Percentiles rank a stretch among this genome's conserved stretches.
These are phyloP conservation scores for Aphelenchoides avenae DNA, from an alignment of 1,140 invertebrate genomes.

Conservation along the genomic window DNA sequence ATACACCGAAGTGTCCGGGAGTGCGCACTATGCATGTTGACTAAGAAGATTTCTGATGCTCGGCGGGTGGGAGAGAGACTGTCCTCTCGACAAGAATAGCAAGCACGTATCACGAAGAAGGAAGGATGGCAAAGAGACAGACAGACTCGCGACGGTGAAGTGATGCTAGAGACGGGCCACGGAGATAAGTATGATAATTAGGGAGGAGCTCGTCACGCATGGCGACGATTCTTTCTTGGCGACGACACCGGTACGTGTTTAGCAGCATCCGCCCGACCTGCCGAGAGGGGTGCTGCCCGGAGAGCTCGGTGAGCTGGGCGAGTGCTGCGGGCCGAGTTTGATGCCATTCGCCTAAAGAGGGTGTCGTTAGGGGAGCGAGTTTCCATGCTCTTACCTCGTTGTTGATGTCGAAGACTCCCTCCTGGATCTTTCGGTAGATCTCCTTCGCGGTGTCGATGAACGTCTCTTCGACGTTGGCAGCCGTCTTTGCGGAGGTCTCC, in stretches of 20 bases:
- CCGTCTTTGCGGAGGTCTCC: slow-evolving; percentile 99
- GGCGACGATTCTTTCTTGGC: background rate
- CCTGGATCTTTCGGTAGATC: slow-evolving; percentile 99
- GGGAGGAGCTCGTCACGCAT: background rate
- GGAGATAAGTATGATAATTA: background rate
- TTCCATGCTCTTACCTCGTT: slow-evolving; percentile 78
- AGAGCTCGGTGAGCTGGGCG: slow-evolving; percentile 75
- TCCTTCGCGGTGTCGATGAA: slow-evolving; percentile 99
- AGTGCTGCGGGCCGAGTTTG: slow-evolving; percentile 97
- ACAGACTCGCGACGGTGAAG: background rate
- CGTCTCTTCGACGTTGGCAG: slow-evolving; percentile 97
- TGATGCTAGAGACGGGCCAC: background rate
- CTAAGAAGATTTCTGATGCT: background rate
- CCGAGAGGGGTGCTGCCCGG: slow-evolving; percentile 62
- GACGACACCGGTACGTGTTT: slow-evolving; percentile 7
- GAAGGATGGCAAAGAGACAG: background rate
- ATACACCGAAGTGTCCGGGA: no score
- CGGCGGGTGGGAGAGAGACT: background rate
- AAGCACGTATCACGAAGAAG: background rate
- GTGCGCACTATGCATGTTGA: background rate
- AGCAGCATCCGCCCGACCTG: slow-evolving; percentile 61
- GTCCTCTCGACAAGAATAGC: background rate
- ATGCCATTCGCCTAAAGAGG: slow-evolving; percentile 88
- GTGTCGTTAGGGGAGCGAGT: background rate
- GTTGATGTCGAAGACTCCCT: slow-evolving; percentile 98